Percentiles rank a stretch among this genome's conserved stretches.
These are phyloP conservation scores for Zaprionus inermis DNA, from an alignment of 1,140 invertebrate genomes.

Conservation along the genomic window DNA sequence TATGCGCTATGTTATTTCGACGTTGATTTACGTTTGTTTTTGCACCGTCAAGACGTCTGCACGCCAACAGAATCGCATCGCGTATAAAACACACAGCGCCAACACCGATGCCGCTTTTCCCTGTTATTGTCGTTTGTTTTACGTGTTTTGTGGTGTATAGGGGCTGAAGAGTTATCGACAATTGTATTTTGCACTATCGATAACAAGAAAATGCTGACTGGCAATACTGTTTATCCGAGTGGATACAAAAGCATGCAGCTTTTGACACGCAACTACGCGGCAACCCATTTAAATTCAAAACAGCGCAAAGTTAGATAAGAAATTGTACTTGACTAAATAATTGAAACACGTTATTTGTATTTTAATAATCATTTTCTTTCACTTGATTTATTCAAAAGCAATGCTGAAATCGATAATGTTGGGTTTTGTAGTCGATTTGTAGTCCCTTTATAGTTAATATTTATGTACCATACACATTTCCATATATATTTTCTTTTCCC, in stretches of 20 bases:
- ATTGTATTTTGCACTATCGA: constrained; percentile 23
- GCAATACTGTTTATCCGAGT: constrained; percentile 23
- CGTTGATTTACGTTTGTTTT: constrained; percentile 24
- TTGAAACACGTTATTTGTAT: background rate
- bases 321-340: background rate
- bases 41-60: constrained; percentile 49
- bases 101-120: constrained; percentile 45
- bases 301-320: background rate
- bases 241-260: constrained; percentile 17
- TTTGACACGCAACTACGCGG: constrained; percentile 13
- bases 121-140: constrained; percentile 7
- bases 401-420: constrained; percentile 52
- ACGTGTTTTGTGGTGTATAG: constrained; percentile 21
- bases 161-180: constrained; percentile 35
- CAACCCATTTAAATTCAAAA: constrained; percentile 1
- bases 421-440: constrained; percentile 40
- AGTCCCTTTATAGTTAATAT: constrained; percentile 71
- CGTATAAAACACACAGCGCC: constrained; percentile 47
- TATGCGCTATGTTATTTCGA: constrained; percentile 40
- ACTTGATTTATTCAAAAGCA: constrained; percentile 73
- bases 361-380: constrained; percentile 47
- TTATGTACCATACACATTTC: constrained; percentile 49
- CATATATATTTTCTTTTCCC: constrained; percentile 33
- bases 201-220: background rate
- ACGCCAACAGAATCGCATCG: constrained; percentile 51